Percentiles rank a stretch among this genome's conserved stretches.
phyloP scores from a whole-genome alignment of 2,888 invertebrate species.

The Ectropis crepuscularia region DNA sequence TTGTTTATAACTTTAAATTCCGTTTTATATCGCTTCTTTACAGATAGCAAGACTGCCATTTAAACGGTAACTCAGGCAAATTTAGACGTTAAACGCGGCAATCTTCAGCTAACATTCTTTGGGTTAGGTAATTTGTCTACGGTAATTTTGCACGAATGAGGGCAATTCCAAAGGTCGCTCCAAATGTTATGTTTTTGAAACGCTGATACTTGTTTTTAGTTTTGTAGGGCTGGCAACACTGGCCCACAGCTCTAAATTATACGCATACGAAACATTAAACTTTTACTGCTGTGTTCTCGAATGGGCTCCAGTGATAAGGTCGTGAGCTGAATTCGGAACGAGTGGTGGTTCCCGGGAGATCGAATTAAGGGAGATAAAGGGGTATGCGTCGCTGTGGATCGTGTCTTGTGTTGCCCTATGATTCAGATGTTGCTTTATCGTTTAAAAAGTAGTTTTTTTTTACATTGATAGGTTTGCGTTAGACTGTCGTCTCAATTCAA shows the following conservation, averaged over 20 bases:
- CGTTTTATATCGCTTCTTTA: too few relatives aligned
- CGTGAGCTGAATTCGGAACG: constrained; percentile 31
- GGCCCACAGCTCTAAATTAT: constrained; percentile 26
- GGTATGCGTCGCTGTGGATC: constrained; percentile 8
- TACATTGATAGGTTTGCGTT: too few relatives aligned
- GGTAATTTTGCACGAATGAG: too few relatives aligned
- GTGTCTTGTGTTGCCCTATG: constrained; percentile 4
- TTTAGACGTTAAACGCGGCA: too few relatives aligned
- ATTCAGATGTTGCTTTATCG: constrained; percentile 1
- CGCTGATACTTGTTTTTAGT: neutral
- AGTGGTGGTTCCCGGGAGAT: constrained; percentile 24
- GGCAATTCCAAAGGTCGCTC: too few relatives aligned
- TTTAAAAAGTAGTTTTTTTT: neutral
- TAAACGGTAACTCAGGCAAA: too few relatives aligned
- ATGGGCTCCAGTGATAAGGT: constrained; percentile 30
- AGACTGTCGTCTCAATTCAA: too few relatives aligned
- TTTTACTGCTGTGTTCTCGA: constrained; percentile 34
- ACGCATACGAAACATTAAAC: constrained; percentile 37
- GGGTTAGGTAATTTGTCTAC: too few relatives aligned
- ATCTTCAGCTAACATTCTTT: too few relatives aligned
- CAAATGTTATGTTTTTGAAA: neutral
- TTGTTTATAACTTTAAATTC: too few relatives aligned
- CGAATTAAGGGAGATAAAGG: constrained; percentile 29
- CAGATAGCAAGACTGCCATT: too few relatives aligned
- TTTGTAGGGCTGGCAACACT: neutral